Evolutionary conservation across 2,113 vertebrate genomes (phyloP), one percentile per base, ranked within the genome.

Genomic region (Petroica traversi): DNA sequence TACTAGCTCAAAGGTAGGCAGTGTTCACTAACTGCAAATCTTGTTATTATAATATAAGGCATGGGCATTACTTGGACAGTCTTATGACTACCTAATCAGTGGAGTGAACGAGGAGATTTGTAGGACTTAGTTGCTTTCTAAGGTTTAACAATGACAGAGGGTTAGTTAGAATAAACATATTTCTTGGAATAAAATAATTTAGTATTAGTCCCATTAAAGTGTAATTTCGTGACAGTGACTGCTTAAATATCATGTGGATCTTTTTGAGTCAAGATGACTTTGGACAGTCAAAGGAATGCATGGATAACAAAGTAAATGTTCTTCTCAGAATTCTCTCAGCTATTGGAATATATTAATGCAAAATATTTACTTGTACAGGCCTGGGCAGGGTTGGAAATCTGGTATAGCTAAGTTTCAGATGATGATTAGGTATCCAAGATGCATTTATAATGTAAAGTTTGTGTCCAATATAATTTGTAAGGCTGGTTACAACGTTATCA

Each of bases 101-200:
- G 63, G 9, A 73, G 22, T 36, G 31, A 54, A 34, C 0, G 1
- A 31, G 52, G 1, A 2, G 10, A 49, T 79, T 31, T 36, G 26
- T 61, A 46, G 40, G 12, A 51, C 17, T 59, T 19, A 40, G 25
- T 8, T 46, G 29, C 12, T 72, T 12, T 38, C 29, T 33, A n/a
- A 28, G 19, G 31, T 52, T 41, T 59, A 46, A 66, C 11, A 69
- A 14, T 7, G 15, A 73, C 25, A 33, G 33, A 61, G 11, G 16
- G 4, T 49, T 59, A 59, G 24, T 29, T 75, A 41, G 19, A 89
- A 85, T 41, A 83, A 92, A 69, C 11, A 6, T 36, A 22, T 68
- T 88, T 75, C 6, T 75, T 79, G 43, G 19, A 92, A 72, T 59
- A 67, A 82, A 76, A 33, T 40, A 28, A 0, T 33, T 58, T 71